Conservation (phyloP, 2,113 vertebrate species). For the Erythrolamprus reginae region DNA sequence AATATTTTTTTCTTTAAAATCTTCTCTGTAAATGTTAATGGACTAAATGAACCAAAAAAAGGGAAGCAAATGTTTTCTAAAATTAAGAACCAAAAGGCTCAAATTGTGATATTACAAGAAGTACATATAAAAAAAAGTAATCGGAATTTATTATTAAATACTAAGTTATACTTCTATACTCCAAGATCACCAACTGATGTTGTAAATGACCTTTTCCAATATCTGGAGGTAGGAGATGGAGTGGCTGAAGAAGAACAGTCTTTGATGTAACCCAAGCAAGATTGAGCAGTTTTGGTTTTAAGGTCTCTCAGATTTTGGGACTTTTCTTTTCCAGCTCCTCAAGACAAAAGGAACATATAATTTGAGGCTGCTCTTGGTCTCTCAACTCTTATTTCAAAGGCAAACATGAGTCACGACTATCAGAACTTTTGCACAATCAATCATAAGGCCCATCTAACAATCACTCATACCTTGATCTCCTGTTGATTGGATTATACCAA, state of each 20-base stretch:
- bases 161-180: too few species aligned
- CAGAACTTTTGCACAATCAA: not conserved
- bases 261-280: not conserved
- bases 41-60: too few species aligned
- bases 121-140: too few species aligned
- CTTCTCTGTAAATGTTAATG: too few species aligned
- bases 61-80: too few species aligned
- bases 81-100: too few species aligned
- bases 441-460: not conserved
- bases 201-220: too few species aligned
- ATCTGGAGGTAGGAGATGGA: not conserved
- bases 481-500: not conserved
- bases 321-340: not conserved
- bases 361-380: not conserved
- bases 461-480: not conserved
- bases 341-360: not conserved
- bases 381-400: not conserved
- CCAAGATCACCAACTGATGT: too few species aligned
- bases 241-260: not conserved
- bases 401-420: not conserved
- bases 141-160: too few species aligned
- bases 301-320: not conserved
- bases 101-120: too few species aligned
- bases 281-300: not conserved
- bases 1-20: not conserved